Conservation (phyloP, 2,113 vertebrate species). For the Vombatus ursinus region DNA sequence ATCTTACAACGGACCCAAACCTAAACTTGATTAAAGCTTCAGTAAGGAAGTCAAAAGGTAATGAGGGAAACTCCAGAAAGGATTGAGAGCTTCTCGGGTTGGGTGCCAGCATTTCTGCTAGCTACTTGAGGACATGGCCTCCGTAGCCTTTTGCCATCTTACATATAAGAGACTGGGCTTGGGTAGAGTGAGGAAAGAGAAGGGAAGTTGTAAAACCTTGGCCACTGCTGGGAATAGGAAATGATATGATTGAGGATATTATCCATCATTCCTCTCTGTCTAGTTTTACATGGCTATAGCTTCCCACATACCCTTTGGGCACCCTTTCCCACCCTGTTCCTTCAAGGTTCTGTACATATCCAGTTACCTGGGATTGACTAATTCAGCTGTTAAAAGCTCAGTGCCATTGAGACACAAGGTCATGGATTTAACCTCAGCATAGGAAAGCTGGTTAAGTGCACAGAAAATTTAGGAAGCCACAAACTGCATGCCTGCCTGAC, state of each 20-base stretch:
- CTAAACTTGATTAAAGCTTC: conserved; percentile 43
- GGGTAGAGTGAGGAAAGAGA: conserved; percentile 55
- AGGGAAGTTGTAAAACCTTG: conserved; percentile 27
- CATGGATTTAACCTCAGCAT: neutral
- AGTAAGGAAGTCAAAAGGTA: conserved; percentile 59
- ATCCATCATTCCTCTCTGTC: conserved; percentile 23
- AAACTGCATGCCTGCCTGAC: conserved; percentile 6
- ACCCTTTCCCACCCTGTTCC: neutral
- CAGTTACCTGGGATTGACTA: conserved; percentile 11
- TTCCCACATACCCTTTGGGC: neutral
- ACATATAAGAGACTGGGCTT: conserved; percentile 5
- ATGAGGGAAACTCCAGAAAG: neutral
- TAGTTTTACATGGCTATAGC: neutral
- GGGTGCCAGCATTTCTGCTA: conserved; percentile 22
- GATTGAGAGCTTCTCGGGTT: neutral
- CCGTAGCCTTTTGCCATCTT: neutral
- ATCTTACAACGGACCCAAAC: conserved; percentile 66
- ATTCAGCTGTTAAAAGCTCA: neutral
- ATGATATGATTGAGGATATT: conserved; percentile 31
- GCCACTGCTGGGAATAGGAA: conserved; percentile 58
- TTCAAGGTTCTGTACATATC: neutral
- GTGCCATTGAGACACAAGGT: neutral
- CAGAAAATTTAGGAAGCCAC: conserved; percentile 2
- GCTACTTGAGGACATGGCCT: conserved; percentile 22
- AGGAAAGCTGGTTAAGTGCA: conserved; percentile 14